Conservation (phyloP, 2,888 invertebrate genomes). For the Ophonus ardosiacus region DNA sequence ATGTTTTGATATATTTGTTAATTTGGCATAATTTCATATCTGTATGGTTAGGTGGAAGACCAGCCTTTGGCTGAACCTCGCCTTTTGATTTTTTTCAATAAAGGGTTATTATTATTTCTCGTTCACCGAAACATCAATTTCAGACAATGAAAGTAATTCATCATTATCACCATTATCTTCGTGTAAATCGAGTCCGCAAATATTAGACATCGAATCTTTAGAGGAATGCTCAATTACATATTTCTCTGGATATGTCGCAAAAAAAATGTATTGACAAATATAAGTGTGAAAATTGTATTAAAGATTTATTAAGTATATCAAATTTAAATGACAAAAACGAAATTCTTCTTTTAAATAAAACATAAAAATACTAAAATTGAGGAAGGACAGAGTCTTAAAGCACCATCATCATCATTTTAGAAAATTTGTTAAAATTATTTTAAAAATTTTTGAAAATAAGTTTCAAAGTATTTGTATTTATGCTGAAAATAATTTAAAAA, state of each 20-base stretch:
- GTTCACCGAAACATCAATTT: too few relatives aligned
- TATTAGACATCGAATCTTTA: too few relatives aligned
- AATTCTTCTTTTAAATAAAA: constrained; percentile 65
- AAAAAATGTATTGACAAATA: constrained; percentile 65
- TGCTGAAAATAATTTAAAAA: not conserved
- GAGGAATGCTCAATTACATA: constrained; percentile 61
- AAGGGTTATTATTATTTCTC: too few relatives aligned
- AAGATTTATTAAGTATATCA: too few relatives aligned
- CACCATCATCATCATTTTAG: not conserved
- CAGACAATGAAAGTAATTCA: not conserved
- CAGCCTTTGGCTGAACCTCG: too few relatives aligned
- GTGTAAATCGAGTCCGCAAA: too few relatives aligned
- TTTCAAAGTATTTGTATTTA: not conserved
- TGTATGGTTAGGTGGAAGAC: too few relatives aligned
- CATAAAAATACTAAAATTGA: constrained; percentile 59
- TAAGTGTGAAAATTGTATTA: constrained; percentile 63
- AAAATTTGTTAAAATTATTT: too few relatives aligned
- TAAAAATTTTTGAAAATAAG: not conserved
- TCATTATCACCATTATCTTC: too few relatives aligned
- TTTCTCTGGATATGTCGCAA: constrained; percentile 54
- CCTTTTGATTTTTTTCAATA: too few relatives aligned
- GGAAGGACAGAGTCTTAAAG: not conserved
- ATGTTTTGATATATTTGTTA: too few relatives aligned
- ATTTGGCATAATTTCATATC: too few relatives aligned
- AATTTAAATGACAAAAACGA: constrained; percentile 46